phyloP scores from a whole-genome alignment of 2,113 vertebrate species.

The Nycticryphes semicollaris region DNA sequence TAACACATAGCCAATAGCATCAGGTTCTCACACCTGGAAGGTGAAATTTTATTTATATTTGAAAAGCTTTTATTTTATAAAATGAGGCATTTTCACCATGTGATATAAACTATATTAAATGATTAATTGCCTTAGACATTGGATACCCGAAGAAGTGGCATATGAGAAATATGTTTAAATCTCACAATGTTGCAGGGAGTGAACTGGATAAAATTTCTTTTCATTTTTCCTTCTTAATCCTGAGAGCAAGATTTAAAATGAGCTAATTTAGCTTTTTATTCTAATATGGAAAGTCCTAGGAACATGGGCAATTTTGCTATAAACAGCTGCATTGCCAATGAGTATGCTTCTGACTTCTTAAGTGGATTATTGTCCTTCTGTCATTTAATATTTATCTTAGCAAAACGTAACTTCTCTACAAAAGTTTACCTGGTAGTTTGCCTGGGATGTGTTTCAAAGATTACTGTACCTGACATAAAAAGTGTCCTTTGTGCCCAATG shows the following conservation, averaged over 20 bases:
- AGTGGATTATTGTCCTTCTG: conserved; percentile 20
- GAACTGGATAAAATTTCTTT: not conserved
- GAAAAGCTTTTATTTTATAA: not conserved
- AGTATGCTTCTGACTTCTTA: conserved; percentile 25
- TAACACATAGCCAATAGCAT: not conserved
- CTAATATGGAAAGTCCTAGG: not conserved
- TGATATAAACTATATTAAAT: not conserved
- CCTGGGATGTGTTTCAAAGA: conserved; percentile 47
- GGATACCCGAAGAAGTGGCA: not conserved
- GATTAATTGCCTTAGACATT: not conserved
- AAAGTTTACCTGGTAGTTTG: conserved; percentile 43
- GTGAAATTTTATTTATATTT: not conserved
- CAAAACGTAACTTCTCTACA: not conserved
- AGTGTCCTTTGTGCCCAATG: not conserved
- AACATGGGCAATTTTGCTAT: not conserved
- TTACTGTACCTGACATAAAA: conserved; percentile 40
- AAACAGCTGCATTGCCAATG: not conserved
- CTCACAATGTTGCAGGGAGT: not conserved
- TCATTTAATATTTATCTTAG: not conserved
- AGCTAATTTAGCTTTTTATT: conserved; percentile 30
- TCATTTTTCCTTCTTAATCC: not conserved
- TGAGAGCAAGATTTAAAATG: not conserved
- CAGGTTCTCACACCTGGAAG: not conserved
- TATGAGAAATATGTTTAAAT: conserved; percentile 21
- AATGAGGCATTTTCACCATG: not conserved